Evolutionary conservation across 2,797 vertebrate species (phyloP).

Genomic region (Sebastiscus tertius): DNA sequence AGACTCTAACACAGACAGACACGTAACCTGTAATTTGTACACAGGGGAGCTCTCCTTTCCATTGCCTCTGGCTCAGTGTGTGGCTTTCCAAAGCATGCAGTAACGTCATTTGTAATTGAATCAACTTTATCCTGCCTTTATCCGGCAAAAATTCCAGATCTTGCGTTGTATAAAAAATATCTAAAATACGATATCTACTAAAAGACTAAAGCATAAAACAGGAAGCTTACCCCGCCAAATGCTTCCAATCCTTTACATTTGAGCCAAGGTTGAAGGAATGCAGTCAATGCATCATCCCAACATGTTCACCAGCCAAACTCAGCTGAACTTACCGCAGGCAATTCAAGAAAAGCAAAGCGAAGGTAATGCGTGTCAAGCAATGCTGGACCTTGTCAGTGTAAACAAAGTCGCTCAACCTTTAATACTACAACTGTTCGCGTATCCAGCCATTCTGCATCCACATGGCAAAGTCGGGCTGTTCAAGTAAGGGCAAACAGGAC

Average conservation of each 20-base stretch:
- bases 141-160: slow-evolving; percentile 40
- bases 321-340: slow-evolving; percentile 43
- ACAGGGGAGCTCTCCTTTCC: slow-evolving; percentile 65
- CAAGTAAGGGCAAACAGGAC: slow-evolving; percentile 59
- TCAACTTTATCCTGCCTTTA: slow-evolving; percentile 64
- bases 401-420: slow-evolving; percentile 54
- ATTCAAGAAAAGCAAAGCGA: slow-evolving; percentile 27
- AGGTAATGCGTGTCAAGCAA: slow-evolving; percentile 43
- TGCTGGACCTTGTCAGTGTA: slow-evolving; percentile 44
- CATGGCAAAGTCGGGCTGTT: slow-evolving; percentile 44
- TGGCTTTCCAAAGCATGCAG: slow-evolving; percentile 65
- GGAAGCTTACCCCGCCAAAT: slow-evolving; percentile 17
- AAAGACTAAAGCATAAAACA: slow-evolving; percentile 17
- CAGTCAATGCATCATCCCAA: slow-evolving; percentile 58
- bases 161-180: slow-evolving; percentile 18
- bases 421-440: slow-evolving; percentile 26
- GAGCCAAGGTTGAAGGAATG: slow-evolving; percentile 54
- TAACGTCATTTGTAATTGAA: slow-evolving; percentile 75
- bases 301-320: slow-evolving; percentile 45
- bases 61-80: slow-evolving; percentile 71
- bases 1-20: slow-evolving; percentile 67
- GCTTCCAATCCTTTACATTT: slow-evolving; percentile 22
- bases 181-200: slow-evolving; percentile 5
- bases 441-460: slow-evolving; percentile 31
- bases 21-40: slow-evolving; percentile 79